Evolutionary conservation across 2,888 invertebrate genomes (phyloP).

Genomic region (Dioctria rufipes): DNA sequence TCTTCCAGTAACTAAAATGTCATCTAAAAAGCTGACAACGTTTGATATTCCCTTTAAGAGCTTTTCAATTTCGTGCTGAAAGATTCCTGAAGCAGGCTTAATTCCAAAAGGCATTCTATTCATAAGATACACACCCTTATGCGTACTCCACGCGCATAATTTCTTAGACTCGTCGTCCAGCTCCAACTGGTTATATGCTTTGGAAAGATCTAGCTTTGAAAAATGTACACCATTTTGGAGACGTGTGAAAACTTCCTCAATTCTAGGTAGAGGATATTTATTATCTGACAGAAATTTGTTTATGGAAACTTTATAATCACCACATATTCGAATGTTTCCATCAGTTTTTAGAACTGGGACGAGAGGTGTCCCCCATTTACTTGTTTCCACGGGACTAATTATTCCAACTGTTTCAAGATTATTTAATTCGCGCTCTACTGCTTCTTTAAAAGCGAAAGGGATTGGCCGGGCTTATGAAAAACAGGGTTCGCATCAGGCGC

Average conservation of each 20-base stretch:
- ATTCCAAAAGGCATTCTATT: slow-evolving; percentile 62
- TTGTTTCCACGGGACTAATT: too few relatives aligned
- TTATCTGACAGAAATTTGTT: slow-evolving; percentile 61
- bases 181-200: slow-evolving; percentile 61
- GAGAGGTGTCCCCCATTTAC: too few relatives aligned
- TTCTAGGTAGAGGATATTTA: too few relatives aligned
- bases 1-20: slow-evolving; percentile 61
- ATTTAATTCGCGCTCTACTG: too few relatives aligned
- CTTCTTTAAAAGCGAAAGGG: too few relatives aligned
- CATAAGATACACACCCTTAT: too few relatives aligned
- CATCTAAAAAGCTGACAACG: slow-evolving; percentile 61
- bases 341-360: too few relatives aligned
- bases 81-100: slow-evolving; percentile 61
- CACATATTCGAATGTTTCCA: neutral
- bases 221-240: too few relatives aligned
- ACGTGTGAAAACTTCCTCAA: slow-evolving; percentile 32
- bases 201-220: slow-evolving; percentile 59
- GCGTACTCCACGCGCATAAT: slow-evolving; percentile 62
- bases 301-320: slow-evolving; percentile 55
- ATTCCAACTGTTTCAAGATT: too few relatives aligned
- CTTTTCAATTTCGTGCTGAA: slow-evolving; percentile 64
- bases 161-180: slow-evolving; percentile 61
- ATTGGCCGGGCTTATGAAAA: too few relatives aligned
- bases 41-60: slow-evolving; percentile 61
- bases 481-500: too few relatives aligned